A percentile compares a stretch with the other conserved stretches of the same genome.
Conservation (phyloP, 2,113 vertebrate species). For the Psilopsiagon aymara region DNA sequence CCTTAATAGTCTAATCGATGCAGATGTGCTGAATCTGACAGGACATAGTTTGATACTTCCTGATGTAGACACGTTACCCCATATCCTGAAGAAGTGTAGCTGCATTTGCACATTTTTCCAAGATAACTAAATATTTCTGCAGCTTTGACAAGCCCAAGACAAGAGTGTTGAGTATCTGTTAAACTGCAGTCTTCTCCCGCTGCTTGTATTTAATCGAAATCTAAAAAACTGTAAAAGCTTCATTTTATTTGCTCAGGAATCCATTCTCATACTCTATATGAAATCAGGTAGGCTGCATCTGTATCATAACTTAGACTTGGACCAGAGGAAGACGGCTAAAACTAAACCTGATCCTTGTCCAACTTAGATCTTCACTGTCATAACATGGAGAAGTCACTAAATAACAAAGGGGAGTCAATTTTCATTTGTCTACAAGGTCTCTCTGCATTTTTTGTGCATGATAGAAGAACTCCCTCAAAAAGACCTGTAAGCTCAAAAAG, state of each 20-base stretch:
- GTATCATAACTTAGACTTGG: neutral
- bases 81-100: neutral
- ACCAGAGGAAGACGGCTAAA: neutral
- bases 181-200: neutral
- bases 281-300: neutral
- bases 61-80: too few species aligned
- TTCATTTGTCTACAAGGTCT: neutral
- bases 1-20: neutral
- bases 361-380: neutral
- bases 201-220: neutral
- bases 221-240: neutral
- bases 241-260: neutral
- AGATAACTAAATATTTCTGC: neutral
- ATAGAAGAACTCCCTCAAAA: neutral
- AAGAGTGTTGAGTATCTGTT: neutral
- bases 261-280: neutral
- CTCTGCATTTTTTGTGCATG: neutral
- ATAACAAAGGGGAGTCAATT: neutral
- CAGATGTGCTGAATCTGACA: neutral
- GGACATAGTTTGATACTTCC: neutral
- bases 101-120: neutral
- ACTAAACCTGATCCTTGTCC: neutral
- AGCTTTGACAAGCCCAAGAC: neutral
- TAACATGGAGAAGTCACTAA: neutral
- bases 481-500: neutral